Base-by-base conservation (phyloP, 92 coral and sea anemone genomes). In the Heteractis magnifica region DNA sequence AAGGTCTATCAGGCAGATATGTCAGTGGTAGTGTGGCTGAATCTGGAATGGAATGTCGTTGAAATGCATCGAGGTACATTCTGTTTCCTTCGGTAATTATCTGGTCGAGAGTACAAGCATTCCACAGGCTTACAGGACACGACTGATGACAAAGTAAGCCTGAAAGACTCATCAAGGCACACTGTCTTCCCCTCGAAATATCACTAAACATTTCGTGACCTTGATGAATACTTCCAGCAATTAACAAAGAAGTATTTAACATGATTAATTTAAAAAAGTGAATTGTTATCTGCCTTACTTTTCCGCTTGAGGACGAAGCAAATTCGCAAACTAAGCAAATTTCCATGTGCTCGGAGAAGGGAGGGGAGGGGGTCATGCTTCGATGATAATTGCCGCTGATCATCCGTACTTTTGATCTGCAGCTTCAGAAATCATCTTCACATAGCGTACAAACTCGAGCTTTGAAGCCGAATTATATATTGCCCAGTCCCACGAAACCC, bases 361-460 rank as follows among this genome's bases (percentile, higher is more conserved):
- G 65, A 26, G n/a, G n/a, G n/a, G n/a, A n/a, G n/a, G n/a, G n/a
- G n/a, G 13, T 58, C 65, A 58, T 58, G 0, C 0, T 58, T 58
- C 65, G 65, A 58, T 58, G 65, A 58, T 58, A 58, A 58, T 58
- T 58, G 65, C 65, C 65, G 65, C 65, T 59, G 65, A 18, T 59
- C 65, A 59, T 59, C 13, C 65, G 65, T 59, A 59, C 65, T 59
- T 59, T 59, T 59, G 65, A 12, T 59, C 65, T 59, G 65, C 18
- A 11, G 65, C 65, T 59, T 59, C 3, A 59, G 1, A 59, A 59
- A 59, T 59, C 65, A 3, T 59, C 65, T 59, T 59, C 65, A 59
- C 3, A 59, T 1, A 59, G 65, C 65, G 14, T 12, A 59, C 13
- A 18, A 59, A 18, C 2, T 59, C 3, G 4, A 59, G n/a, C 2